Percentiles rank a stretch among this genome's conserved stretches.
These are phyloP conservation scores for Atlantisia rogersi DNA, from an alignment of 2,113 vertebrate species.

Conservation along the genomic window DNA sequence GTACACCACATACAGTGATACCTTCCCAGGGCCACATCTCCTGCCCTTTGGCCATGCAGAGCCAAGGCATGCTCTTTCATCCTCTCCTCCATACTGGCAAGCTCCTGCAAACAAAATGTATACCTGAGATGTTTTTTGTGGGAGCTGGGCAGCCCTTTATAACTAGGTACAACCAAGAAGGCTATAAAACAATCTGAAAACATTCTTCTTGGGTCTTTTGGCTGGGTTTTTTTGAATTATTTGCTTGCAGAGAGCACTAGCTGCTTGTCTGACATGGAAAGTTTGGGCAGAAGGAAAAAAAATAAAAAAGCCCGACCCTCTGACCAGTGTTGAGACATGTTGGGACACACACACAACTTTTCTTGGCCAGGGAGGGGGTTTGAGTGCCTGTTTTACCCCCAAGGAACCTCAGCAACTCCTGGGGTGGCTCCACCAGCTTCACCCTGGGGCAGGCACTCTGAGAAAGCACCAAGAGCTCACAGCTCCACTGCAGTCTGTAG, in stretches of 20 bases:
- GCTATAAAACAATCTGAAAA: neutral
- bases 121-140: neutral
- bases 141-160: neutral
- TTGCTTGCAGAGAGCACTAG: neutral
- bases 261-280: neutral
- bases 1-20: neutral
- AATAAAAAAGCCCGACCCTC: neutral
- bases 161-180: neutral
- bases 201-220: too few relatives aligned
- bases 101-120: accelerated
- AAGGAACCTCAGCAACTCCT: neutral
- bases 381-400: accelerated
- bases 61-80: neutral
- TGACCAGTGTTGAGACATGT: neutral
- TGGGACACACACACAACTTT: neutral
- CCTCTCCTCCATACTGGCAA: neutral
- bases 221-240: neutral
- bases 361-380: neutral
- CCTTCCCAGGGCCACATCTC: accelerated
- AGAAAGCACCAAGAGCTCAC: accelerated
- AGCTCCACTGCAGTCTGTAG: neutral
- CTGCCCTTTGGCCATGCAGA: accelerated
- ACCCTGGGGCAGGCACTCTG: neutral
- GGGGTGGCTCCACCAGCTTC: neutral
- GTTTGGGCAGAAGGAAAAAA: neutral